Conservation (phyloP, 2,888 invertebrate genomes). For the Phyllotreta striolata region DNA sequence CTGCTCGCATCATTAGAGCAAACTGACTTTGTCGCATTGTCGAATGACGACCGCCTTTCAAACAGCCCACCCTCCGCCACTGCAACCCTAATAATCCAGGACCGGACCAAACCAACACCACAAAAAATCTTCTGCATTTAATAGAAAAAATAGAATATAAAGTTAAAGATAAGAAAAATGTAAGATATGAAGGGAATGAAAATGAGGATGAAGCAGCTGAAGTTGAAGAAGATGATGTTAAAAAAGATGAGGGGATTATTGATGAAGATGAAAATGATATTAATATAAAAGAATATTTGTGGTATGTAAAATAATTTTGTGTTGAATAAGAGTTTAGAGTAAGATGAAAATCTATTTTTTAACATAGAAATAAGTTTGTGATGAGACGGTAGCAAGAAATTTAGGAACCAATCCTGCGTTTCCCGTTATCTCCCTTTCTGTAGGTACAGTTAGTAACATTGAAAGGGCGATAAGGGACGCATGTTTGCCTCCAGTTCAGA, state of each 20-base stretch:
- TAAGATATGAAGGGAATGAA: not conserved
- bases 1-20: conserved; percentile 26
- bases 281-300: too few relatives aligned
- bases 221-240: not conserved
- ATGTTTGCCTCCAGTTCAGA: conserved; percentile 51
- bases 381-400: not conserved
- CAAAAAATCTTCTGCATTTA: not conserved
- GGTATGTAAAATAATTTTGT: too few relatives aligned
- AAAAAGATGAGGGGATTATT: not conserved
- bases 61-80: conserved; percentile 6
- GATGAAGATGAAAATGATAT: not conserved
- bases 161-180: not conserved
- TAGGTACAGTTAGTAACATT: conserved; percentile 45
- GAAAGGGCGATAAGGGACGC: conserved; percentile 49
- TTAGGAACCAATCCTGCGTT: not conserved
- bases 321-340: too few relatives aligned
- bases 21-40: conserved; percentile 26
- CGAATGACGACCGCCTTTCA: conserved; percentile 11
- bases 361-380: too few relatives aligned
- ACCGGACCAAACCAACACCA: not conserved
- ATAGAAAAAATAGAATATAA: not conserved
- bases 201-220: not conserved
- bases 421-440: conserved; percentile 17
- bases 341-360: too few relatives aligned
- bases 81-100: not conserved